Conservation (phyloP, 2,888 invertebrate genomes). For the Norana najaformis region DNA sequence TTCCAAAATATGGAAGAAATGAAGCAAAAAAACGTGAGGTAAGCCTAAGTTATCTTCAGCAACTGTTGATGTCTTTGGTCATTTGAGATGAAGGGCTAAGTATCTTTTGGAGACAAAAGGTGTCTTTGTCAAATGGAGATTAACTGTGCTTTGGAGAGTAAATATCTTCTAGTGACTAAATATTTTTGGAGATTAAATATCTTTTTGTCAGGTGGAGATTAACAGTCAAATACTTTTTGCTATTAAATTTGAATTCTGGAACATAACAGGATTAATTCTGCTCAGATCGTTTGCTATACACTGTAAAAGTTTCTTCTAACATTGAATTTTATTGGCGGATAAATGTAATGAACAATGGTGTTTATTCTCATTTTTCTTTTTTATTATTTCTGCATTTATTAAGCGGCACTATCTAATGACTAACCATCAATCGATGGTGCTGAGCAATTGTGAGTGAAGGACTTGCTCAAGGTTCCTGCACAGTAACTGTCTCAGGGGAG, state of each 20-base stretch:
- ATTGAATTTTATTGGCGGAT: not conserved
- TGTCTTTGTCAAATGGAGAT: too few relatives aligned
- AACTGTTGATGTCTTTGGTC: not conserved
- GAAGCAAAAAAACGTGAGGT: constrained; percentile 96
- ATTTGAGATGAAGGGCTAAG: not conserved
- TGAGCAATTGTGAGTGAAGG: too few relatives aligned
- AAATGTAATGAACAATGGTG: too few relatives aligned
- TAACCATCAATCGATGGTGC: too few relatives aligned
- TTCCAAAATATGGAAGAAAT: constrained; percentile 96
- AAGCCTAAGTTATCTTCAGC: constrained; percentile 34
- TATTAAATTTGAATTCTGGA: not conserved
- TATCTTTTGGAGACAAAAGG: not conserved
- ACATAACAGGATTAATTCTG: not conserved
- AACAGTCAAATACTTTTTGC: not conserved
- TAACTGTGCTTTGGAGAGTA: not conserved
- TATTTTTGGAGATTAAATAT: too few relatives aligned
- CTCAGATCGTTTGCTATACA: not conserved
- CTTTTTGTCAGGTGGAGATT: too few relatives aligned
- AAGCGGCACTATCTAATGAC: too few relatives aligned
- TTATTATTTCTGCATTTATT: too few relatives aligned
- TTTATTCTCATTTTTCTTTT: too few relatives aligned
- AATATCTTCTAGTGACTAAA: too few relatives aligned
- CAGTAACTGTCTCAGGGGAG: too few relatives aligned
- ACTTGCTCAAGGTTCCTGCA: too few relatives aligned
- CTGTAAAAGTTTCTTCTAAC: not conserved